These are phyloP conservation scores for Vollenhovia emeryi DNA, from an alignment of 1,140 invertebrate species.

Conservation along the genomic window DNA sequence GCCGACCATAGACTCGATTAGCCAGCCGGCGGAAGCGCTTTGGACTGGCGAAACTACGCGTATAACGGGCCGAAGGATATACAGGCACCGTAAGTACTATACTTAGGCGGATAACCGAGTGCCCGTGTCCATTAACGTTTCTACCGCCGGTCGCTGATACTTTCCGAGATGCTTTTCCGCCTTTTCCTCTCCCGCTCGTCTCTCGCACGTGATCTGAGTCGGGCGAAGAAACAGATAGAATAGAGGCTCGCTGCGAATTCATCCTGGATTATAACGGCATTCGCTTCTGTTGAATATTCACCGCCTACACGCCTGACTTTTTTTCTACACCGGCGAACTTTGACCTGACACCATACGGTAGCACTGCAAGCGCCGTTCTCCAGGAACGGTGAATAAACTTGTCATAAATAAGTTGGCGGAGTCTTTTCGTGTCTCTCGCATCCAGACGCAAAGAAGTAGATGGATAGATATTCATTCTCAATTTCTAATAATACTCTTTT, in stretches of 20 bases:
- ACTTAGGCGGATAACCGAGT: constrained; percentile 58
- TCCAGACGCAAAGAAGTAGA: neutral
- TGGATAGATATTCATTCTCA: neutral
- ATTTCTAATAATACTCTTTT: neutral
- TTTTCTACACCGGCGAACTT: constrained; percentile 14
- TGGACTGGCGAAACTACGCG: constrained; percentile 27
- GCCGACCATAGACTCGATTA: constrained; percentile 56
- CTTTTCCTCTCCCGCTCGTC: constrained; percentile 32
- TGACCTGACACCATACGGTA: neutral
- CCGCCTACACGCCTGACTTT: constrained; percentile 9
- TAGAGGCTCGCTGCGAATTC: constrained; percentile 9
- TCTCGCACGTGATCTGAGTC: constrained; percentile 31
- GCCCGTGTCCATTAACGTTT: constrained; percentile 57
- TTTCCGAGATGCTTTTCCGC: constrained; percentile 57
- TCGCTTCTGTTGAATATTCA: constrained; percentile 37
- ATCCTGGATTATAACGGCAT: constrained; percentile 51
- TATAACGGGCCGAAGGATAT: constrained; percentile 57
- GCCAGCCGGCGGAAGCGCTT: constrained; percentile 56
- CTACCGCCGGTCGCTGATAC: constrained; percentile 41
- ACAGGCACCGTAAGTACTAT: constrained; percentile 58
- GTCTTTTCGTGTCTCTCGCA: neutral
- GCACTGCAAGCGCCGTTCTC: neutral
- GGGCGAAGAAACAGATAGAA: constrained; percentile 3
- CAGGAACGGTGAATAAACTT: neutral
- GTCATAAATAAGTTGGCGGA: neutral